Conservation (phyloP, 2,888 invertebrate genomes). For the Lydus trimaculatus region DNA sequence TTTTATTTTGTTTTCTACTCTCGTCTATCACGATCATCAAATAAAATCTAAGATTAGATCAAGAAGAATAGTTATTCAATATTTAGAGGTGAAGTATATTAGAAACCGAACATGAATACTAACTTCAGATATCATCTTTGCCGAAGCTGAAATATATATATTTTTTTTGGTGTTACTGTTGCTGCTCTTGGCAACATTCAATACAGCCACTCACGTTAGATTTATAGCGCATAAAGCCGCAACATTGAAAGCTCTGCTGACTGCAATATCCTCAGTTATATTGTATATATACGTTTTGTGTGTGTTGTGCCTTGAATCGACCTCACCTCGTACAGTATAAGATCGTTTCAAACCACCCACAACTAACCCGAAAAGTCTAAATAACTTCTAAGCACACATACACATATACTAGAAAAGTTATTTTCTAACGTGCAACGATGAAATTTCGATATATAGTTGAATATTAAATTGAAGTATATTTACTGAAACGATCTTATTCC, state of each 20-base stretch:
- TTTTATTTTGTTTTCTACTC: background rate
- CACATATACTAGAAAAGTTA: constrained; percentile 17
- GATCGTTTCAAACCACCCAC: background rate
- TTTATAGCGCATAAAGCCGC: constrained; percentile 49
- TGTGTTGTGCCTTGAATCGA: constrained; percentile 27
- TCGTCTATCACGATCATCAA: background rate
- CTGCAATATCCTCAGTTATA: constrained; percentile 39
- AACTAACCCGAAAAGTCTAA: constrained; percentile 18
- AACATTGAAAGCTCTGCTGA: constrained; percentile 46
- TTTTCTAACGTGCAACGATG: constrained; percentile 18
- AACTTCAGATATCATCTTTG: constrained; percentile 40
- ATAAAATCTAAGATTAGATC: background rate
- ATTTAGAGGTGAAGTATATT: constrained; percentile 28
- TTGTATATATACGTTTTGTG: constrained; percentile 13
- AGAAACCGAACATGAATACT: constrained; percentile 42
- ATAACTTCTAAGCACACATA: constrained; percentile 27
- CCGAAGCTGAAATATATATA: constrained; percentile 44
- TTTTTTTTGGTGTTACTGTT: constrained; percentile 28
- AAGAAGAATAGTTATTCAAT: background rate
- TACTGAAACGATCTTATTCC: constrained; percentile 1
- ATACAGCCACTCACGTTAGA: constrained; percentile 49
- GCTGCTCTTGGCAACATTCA: constrained; percentile 43
- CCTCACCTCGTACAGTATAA: constrained; percentile 17
- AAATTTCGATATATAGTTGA: constrained; percentile 20
- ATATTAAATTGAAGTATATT: constrained; percentile 14